Evolutionary conservation across 2,113 vertebrate species (phyloP), one percentile per base, ranked within the genome.

Genomic region (Atlantisia rogersi): DNA sequence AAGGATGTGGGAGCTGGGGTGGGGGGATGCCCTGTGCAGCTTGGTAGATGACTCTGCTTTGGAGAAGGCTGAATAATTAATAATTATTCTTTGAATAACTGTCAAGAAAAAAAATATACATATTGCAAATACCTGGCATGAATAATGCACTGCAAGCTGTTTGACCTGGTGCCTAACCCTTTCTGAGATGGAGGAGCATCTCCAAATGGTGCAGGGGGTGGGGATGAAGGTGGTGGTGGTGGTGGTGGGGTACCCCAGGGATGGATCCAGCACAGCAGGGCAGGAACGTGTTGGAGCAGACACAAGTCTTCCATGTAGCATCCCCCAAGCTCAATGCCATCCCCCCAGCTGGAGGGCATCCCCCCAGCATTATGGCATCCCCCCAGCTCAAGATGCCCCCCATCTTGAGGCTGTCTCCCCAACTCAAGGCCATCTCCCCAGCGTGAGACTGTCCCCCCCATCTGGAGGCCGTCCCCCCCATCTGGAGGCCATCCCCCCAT

Each of bases 171-270:
- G 2, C 1, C 1, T 64, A 53, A 88, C 59, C 42, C 26, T 15
- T 73, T 20, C 55, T 0, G 0, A 28, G 65, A 60, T 69, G 56
- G 42, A 44, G 22, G 29, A 37, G 24, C n/a, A 17, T 35, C 44
- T 31, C 56, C 21, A 18, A 12, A 42, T 18, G 0, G 1, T 1
- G 35, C 12, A 26, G 26, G 19, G 17, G 10, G 12, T 4, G 9
- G 55, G 16, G 42, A 5, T 31, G 48, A 46, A 50, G 53, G 0
- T 3, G 7, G 4, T 9, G 13, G n/a, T 7, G 53, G 0, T 3
- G 7, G 4, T 9, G 13, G n/a, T 7, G 35, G 35, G 18, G 12
- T 19, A 5, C 10, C 0, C 0, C 8, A 31, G 46, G 0, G 1
- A 9, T 3, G 19, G 10, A 7, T 7, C 24, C 58, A 32, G 15